A percentile compares a stretch with the other conserved stretches of the same genome.
Conservation (phyloP, 1,140 invertebrate species). For the Nephila pilipes region DNA sequence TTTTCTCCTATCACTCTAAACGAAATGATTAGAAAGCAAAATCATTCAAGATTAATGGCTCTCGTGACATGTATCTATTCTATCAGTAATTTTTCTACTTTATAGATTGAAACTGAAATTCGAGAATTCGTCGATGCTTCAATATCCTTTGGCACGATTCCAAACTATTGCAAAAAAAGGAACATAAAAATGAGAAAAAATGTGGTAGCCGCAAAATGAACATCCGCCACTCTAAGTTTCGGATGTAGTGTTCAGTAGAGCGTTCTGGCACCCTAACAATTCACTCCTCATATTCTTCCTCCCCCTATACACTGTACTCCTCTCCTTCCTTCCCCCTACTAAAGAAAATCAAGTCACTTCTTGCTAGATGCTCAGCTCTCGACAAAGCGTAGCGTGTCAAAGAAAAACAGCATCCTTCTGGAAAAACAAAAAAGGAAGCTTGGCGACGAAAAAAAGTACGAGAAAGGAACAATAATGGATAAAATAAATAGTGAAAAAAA, state of each 20-base stretch:
- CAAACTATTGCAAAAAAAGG: conserved; percentile 53
- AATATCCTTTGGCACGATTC: conserved; percentile 49
- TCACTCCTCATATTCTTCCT: conserved; percentile 58
- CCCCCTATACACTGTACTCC: conserved; percentile 12
- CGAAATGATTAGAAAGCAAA: background rate
- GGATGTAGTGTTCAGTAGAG: conserved; percentile 66
- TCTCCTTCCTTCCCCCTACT: background rate
- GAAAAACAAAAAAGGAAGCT: conserved; percentile 55
- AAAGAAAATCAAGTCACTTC: conserved; percentile 75
- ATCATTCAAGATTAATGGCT: background rate
- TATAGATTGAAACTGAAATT: conserved; percentile 26
- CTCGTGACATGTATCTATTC: background rate
- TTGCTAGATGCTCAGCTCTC: conserved; percentile 44
- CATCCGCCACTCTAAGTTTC: conserved; percentile 71
- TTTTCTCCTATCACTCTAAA: background rate
- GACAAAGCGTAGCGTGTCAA: conserved; percentile 75
- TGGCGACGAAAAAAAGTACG: conserved; percentile 62
- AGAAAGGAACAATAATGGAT: conserved; percentile 74
- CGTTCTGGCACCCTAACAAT: conserved; percentile 73
- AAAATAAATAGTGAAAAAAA: conserved; percentile 71
- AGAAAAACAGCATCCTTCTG: conserved; percentile 56
- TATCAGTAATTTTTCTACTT: conserved; percentile 12
- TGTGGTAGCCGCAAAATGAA: conserved; percentile 73
- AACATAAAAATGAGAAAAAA: conserved; percentile 62
- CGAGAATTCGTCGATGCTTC: conserved; percentile 32